These are phyloP conservation scores for Saccopteryx leptura DNA, from an alignment of 2,113 vertebrate species.

Conservation along the genomic window DNA sequence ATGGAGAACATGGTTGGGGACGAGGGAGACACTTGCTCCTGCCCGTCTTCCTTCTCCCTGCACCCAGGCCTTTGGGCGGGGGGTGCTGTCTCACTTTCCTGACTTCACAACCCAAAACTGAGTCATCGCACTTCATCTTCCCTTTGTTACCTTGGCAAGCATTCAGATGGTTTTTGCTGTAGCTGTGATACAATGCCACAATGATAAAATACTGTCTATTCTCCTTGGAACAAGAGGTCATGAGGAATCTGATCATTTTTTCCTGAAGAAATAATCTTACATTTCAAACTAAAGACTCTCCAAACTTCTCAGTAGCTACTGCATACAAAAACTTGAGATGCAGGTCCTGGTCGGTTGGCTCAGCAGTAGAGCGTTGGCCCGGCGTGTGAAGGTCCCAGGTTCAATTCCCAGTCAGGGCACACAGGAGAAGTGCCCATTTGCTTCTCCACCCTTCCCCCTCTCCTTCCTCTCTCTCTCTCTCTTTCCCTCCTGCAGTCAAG, in stretches of 20 bases:
- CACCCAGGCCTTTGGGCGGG: neutral
- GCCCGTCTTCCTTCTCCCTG: neutral
- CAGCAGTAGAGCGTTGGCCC: too few relatives aligned
- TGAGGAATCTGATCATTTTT: constrained; percentile 71
- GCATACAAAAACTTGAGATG: neutral
- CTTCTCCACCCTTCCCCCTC: too few relatives aligned
- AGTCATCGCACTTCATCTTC: constrained; percentile 71
- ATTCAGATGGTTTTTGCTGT: constrained; percentile 41
- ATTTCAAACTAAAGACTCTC: constrained; percentile 72
- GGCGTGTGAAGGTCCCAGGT: too few relatives aligned
- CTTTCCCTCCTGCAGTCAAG: too few relatives aligned
- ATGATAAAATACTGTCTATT: constrained; percentile 66
- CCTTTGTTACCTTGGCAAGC: constrained; percentile 49
- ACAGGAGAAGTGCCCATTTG: too few relatives aligned
- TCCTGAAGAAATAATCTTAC: constrained; percentile 74
- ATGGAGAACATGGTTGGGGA: fast-evolving
- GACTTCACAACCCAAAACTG: constrained; percentile 67
- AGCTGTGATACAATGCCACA: neutral
- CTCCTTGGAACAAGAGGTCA: constrained; percentile 75
- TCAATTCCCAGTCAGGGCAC: too few relatives aligned
- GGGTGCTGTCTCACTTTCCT: neutral
- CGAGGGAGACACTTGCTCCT: neutral
- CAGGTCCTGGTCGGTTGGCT: too few relatives aligned
- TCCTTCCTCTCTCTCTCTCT: too few relatives aligned
- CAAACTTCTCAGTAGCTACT: neutral